These are phyloP conservation scores for Pelusios castaneus DNA, from an alignment of 2,113 vertebrate genomes.

Conservation along the genomic window DNA sequence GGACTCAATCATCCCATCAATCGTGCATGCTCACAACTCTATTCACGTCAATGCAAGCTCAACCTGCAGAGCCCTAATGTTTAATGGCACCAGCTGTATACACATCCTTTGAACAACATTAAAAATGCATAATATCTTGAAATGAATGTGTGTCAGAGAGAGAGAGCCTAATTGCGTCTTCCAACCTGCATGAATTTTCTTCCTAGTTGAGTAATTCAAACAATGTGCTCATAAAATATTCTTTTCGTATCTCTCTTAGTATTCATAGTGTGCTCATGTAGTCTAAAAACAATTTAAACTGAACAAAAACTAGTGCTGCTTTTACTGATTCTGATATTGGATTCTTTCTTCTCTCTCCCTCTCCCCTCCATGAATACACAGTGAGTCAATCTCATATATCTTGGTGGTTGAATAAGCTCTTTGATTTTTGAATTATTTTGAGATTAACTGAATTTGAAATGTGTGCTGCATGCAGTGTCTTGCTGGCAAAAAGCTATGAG, in stretches of 20 bases:
- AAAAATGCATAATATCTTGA: neutral
- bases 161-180: neutral
- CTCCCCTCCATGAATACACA: slow-evolving; percentile 73
- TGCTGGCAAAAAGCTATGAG: slow-evolving; percentile 78
- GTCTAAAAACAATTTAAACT: slow-evolving; percentile 77
- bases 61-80: neutral
- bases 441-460: slow-evolving; percentile 86
- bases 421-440: slow-evolving; percentile 85
- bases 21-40: rapidly evolving
- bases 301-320: slow-evolving; percentile 67
- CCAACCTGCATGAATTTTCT: slow-evolving; percentile 28
- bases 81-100: neutral
- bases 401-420: slow-evolving; percentile 82
- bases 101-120: neutral
- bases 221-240: slow-evolving; percentile 57
- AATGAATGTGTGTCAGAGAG: neutral
- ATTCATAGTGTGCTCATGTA: slow-evolving; percentile 62
- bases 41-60: neutral
- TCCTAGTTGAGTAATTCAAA: slow-evolving; percentile 68
- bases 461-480: slow-evolving; percentile 74
- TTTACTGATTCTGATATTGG: slow-evolving; percentile 73
- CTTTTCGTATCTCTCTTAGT: slow-evolving; percentile 62
- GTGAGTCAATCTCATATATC: slow-evolving; percentile 76
- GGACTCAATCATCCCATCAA: neutral
- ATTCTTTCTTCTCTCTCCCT: slow-evolving; percentile 64